Evolutionary conservation across 2,888 invertebrate species (phyloP), one percentile per base, ranked within the genome.

Genomic region (Xylota segnis): DNA sequence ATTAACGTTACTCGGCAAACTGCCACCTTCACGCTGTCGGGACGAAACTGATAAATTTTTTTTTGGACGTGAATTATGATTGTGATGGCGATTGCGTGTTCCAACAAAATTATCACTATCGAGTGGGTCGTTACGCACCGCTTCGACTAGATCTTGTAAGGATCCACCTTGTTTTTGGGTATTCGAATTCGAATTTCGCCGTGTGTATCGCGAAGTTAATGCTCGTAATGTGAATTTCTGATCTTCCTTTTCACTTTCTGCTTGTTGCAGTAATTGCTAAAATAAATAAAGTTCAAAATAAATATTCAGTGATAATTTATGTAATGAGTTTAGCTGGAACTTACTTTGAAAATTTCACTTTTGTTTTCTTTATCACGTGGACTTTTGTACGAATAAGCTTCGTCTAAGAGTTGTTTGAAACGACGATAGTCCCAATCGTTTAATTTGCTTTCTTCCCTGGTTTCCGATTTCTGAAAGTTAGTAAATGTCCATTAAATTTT

Each of bases 361-460:
- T 97, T 97, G 89, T 96, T 96, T 92, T 96, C 96, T 88, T 96
- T 94, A 91, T 97, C 97, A 93, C 96, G 96, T 75, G 97, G 97
- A 91, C 95, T 95, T 92, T 96, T 96, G 93, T 97, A 97, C 88
- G 95, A 95, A 90, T 96, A 95, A 88, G 96, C 97, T 93, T 97
- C 97, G 91, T 97, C 96, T 89, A 97, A 93, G 87, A 97, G 93
- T 78, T 95, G 96, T 89, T 95, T 95, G 87, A 97, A 93, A 91
- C 96, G 95, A 77, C 94, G 94, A 90, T 97, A 96, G 92, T 96
- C 96, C 91, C 96, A 93, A 89, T 95, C 94, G 88, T 93, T 94
- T 88, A 94, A 92, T 84, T 89, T 89, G 79, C 89, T 90, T 61
- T 90, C 91, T 87, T 91, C 90, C 90, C 89, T 90, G 37, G 89